phyloP scores from a whole-genome alignment of 1,140 invertebrate species.

The Lucilia sericata region DNA sequence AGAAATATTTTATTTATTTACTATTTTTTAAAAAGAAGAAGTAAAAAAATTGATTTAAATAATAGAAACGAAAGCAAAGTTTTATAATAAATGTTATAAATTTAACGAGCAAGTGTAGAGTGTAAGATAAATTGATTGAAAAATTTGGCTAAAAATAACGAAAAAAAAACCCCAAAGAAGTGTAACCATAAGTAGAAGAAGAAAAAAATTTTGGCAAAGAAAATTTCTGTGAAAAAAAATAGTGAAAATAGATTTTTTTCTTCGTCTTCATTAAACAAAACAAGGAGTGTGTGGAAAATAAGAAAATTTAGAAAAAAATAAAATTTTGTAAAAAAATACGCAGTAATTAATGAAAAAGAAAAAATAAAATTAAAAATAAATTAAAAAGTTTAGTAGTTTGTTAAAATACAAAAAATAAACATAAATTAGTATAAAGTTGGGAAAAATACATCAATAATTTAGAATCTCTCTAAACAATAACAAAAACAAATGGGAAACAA shows the following conservation, averaged over 20 bases:
- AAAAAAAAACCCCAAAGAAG: background rate
- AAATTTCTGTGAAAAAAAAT: background rate
- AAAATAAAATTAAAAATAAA: no score
- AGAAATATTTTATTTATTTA: conserved; percentile 19
- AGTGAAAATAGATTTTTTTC: conserved; percentile 18
- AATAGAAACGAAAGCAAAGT: background rate
- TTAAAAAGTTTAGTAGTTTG: background rate
- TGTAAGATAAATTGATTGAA: background rate
- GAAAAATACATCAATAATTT: no score
- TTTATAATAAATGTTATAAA: no score
- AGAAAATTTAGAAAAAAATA: conserved; percentile 2
- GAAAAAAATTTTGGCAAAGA: background rate
- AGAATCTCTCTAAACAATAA: background rate
- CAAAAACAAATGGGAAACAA: background rate
- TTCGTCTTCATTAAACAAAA: background rate
- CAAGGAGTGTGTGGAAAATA: background rate
- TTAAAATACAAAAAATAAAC: background rate
- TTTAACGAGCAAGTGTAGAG: background rate
- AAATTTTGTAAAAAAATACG: background rate
- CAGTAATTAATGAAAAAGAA: conserved; percentile 10
- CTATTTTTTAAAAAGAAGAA: background rate
- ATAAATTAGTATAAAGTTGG: background rate
- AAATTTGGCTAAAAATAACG: background rate
- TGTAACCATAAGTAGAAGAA: background rate
- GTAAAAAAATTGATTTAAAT: background rate